These are phyloP conservation scores for Andrena camellia DNA, from an alignment of 2,888 invertebrate genomes.

Conservation along the genomic window DNA sequence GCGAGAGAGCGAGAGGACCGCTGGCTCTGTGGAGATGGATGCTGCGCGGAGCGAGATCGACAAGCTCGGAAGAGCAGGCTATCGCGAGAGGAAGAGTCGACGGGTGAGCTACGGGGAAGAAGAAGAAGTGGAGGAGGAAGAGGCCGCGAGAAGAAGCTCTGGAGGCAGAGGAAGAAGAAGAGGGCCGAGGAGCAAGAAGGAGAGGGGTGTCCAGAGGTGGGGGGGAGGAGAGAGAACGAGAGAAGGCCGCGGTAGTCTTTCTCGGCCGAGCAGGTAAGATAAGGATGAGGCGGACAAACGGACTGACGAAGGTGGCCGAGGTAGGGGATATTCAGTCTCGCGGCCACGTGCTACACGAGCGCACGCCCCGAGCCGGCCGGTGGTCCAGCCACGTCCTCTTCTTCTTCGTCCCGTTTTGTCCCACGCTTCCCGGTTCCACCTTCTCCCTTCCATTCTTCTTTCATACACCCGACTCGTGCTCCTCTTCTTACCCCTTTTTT, in stretches of 20 bases:
- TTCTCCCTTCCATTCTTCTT: constrained; percentile 47
- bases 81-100: constrained; percentile 32
- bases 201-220: constrained; percentile 29
- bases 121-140: constrained; percentile 15
- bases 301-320: constrained; percentile 80
- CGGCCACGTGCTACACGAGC: constrained; percentile 84
- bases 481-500: background rate
- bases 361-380: constrained; percentile 83
- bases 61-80: constrained; percentile 45
- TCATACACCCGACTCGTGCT: constrained; percentile 17
- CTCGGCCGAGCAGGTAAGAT: constrained; percentile 77
- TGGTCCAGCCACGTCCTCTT: constrained; percentile 76
- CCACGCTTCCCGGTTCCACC: constrained; percentile 55
- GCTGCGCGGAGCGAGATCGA: constrained; percentile 40
- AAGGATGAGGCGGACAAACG: constrained; percentile 81
- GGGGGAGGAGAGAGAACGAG: constrained; percentile 59
- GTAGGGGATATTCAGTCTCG: constrained; percentile 84
- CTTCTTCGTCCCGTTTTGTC: constrained; percentile 67
- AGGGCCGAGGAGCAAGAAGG: constrained; percentile 37
- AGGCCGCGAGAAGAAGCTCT: constrained; percentile 12
- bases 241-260: constrained; percentile 76
- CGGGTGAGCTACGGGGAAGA: constrained; percentile 20
- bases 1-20: constrained; percentile 38
- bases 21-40: constrained; percentile 43
- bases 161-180: constrained; percentile 33